phyloP scores from a whole-genome alignment of 2,797 vertebrate species.

The Anas acuta region DNA sequence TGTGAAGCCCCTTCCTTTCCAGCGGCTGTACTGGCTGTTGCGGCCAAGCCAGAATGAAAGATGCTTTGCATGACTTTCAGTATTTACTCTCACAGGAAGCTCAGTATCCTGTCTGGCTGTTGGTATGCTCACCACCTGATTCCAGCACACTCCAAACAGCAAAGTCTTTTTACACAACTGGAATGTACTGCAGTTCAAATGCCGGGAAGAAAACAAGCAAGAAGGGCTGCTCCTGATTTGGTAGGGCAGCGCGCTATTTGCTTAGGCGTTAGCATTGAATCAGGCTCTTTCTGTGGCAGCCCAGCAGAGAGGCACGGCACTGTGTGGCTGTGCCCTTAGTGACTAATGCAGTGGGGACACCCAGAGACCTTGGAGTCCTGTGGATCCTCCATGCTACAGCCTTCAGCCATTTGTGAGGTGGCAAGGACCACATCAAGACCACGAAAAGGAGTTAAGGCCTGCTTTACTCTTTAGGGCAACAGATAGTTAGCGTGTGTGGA shows the following conservation, averaged over 20 bases:
- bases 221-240: constrained; percentile 18
- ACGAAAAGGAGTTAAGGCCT: not conserved
- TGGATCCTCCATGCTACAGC: not conserved
- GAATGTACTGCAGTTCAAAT: constrained; percentile 58
- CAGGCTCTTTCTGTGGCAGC: not conserved
- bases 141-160: constrained; percentile 60
- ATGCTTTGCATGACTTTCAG: constrained; percentile 51
- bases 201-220: constrained; percentile 54
- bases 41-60: constrained; percentile 47
- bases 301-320: not conserved
- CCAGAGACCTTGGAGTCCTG: not conserved
- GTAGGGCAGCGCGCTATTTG: constrained; percentile 4
- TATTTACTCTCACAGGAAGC: constrained; percentile 71
- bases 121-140: constrained; percentile 65
- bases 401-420: not conserved
- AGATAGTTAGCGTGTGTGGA: not conserved
- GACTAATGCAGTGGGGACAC: rapidly evolving
- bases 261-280: not conserved
- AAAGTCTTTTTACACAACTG: constrained; percentile 50
- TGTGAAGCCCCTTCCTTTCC: constrained; percentile 32
- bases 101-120: constrained; percentile 70
- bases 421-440: not conserved
- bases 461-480: not conserved
- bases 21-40: not conserved
- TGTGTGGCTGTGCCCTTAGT: rapidly evolving